Conservation (phyloP, 2,113 vertebrate species). For the Cygnus buccinator region DNA sequence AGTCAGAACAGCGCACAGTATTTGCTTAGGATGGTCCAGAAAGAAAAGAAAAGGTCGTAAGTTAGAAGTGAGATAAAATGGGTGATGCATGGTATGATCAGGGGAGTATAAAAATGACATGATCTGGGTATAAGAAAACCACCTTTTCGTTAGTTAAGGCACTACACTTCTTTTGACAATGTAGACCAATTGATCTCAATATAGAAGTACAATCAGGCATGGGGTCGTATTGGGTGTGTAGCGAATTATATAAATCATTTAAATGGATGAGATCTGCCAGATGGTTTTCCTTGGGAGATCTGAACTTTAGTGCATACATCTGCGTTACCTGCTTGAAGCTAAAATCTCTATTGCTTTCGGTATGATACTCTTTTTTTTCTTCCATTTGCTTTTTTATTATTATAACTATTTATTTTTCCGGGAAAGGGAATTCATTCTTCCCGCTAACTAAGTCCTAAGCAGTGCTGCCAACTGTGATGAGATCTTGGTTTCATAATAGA, state of each 20-base stretch:
- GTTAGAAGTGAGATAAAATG: neutral
- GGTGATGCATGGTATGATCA: neutral
- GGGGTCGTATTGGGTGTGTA: neutral
- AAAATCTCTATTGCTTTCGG: constrained; percentile 5
- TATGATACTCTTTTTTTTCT: neutral
- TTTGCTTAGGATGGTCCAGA: neutral
- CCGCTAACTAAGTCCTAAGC: neutral
- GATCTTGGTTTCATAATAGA: neutral
- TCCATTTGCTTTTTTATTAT: neutral
- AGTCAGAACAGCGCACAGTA: neutral
- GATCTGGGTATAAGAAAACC: neutral
- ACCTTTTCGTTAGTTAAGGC: neutral
- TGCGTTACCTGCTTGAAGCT: constrained; percentile 39
- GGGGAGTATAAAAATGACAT: neutral
- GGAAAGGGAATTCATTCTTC: neutral
- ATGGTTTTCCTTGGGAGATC: neutral
- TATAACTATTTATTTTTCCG: neutral
- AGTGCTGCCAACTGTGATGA: neutral
- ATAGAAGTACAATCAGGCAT: neutral
- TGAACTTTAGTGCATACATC: neutral
- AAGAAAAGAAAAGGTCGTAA: neutral
- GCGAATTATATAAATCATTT: constrained; percentile 27
- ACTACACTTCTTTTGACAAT: neutral
- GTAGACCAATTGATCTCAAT: neutral
- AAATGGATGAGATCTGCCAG: constrained; percentile 22